Evolutionary conservation across 2,113 vertebrate genomes (phyloP).

Genomic region (Passer domesticus): DNA sequence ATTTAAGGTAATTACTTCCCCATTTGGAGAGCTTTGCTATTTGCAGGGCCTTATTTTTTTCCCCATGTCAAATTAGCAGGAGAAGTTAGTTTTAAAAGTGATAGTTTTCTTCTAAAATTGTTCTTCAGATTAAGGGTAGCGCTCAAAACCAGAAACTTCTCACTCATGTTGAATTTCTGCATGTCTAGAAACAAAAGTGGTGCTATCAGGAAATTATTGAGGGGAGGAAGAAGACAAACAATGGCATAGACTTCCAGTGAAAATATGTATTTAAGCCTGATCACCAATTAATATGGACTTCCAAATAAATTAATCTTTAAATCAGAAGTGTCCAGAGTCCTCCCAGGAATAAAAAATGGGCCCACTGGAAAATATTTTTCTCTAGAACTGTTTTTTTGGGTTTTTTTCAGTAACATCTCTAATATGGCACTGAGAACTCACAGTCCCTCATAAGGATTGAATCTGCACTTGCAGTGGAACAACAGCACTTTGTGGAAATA

Average conservation of each 20-base stretch:
- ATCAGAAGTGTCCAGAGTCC: not conserved
- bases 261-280: not conserved
- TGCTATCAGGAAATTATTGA: not conserved
- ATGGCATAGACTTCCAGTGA: not conserved
- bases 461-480: not conserved
- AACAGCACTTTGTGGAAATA: not conserved
- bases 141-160: not conserved
- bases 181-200: not conserved
- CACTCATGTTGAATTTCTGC: not conserved
- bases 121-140: slow-evolving; percentile 20
- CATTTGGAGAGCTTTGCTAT: slow-evolving; percentile 61
- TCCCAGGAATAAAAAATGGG: not conserved
- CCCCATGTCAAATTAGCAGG: slow-evolving; percentile 56
- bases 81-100: slow-evolving; percentile 53
- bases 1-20: slow-evolving; percentile 77
- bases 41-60: slow-evolving; percentile 66
- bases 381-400: not conserved
- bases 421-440: not conserved
- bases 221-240: not conserved
- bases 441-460: not conserved
- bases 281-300: not conserved
- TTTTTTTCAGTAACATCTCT: not conserved
- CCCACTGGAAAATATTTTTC: not conserved
- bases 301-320: not conserved
- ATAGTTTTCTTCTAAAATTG: slow-evolving; percentile 68